phyloP scores from a whole-genome alignment of 1,140 invertebrate genomes.

The Samia ricini region DNA sequence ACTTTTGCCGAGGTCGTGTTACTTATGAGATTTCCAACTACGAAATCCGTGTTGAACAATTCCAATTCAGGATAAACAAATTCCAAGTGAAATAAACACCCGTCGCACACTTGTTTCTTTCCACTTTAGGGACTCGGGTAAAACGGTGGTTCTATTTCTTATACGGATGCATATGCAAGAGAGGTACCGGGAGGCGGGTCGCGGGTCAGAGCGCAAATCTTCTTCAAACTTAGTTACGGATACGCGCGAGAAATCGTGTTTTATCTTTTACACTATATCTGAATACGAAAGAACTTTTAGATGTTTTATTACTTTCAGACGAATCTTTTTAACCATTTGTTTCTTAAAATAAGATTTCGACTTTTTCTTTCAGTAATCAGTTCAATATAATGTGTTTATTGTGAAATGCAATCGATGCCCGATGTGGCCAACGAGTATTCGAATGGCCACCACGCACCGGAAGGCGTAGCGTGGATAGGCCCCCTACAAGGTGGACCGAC shows the following conservation, averaged over 20 bases:
- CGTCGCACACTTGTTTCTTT: slow-evolving; percentile 53
- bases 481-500: no score
- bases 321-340: background rate
- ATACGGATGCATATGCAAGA: slow-evolving; percentile 52
- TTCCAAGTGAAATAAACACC: slow-evolving; percentile 62
- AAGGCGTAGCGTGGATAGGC: no score
- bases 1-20: background rate
- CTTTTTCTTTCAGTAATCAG: background rate
- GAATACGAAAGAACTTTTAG: slow-evolving; percentile 51
- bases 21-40: background rate
- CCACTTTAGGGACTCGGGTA: slow-evolving; percentile 44
- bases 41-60: slow-evolving; percentile 47
- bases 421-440: no score
- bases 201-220: slow-evolving; percentile 39
- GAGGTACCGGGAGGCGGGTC: slow-evolving; percentile 25
- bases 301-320: slow-evolving; percentile 24
- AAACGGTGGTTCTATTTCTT: slow-evolving; percentile 36
- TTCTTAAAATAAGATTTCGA: background rate
- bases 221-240: slow-evolving; percentile 63
- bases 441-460: no score
- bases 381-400: no score
- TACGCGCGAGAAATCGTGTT: slow-evolving; percentile 54
- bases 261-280: slow-evolving; percentile 54
- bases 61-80: slow-evolving; percentile 62
- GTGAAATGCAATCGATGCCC: no score